Percentiles rank a stretch among this genome's conserved stretches.
Conservation (phyloP, 2,113 vertebrate genomes). For the Ammodytes marinus region DNA sequence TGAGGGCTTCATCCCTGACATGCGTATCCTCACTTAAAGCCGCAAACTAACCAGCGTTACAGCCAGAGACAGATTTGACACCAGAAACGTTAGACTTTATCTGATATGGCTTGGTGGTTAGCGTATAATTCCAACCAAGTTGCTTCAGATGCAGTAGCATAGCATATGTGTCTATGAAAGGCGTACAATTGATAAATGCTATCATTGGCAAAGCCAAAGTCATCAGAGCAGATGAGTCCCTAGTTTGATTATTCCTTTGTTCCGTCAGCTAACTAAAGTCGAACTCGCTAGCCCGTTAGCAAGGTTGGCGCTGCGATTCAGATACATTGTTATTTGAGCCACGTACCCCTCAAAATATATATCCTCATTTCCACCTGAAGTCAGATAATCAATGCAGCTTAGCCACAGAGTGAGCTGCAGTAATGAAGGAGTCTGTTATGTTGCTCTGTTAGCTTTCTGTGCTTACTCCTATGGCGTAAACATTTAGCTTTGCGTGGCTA, state of each 20-base stretch:
- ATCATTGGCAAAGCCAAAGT: slow-evolving; percentile 27
- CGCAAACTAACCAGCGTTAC: not conserved
- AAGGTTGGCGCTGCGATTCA: slow-evolving; percentile 9
- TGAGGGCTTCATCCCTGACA: not conserved
- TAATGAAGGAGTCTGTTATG: slow-evolving; percentile 38
- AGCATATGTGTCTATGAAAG: not conserved
- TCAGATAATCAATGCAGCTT: not conserved
- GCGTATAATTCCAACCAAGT: not conserved
- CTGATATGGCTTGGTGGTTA: not conserved
- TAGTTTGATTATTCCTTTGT: slow-evolving; percentile 83
- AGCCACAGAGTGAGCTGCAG: not conserved
- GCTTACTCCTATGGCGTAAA: slow-evolving; percentile 67
- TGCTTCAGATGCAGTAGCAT: not conserved
- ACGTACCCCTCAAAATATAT: not conserved
- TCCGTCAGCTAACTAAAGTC: slow-evolving; percentile 75
- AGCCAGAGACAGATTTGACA: slow-evolving; percentile 19
- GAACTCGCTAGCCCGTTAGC: slow-evolving; percentile 70
- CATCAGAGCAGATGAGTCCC: slow-evolving; percentile 52
- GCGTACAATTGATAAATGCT: not conserved
- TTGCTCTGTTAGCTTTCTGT: slow-evolving; percentile 35
- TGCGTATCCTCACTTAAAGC: not conserved
- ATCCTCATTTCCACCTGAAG: not conserved
- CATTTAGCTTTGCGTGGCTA: slow-evolving; percentile 65
- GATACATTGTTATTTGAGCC: not conserved
- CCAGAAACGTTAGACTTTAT: not conserved